phyloP scores from a whole-genome alignment of 2,113 vertebrate species.

The Steatornis caripensis region DNA sequence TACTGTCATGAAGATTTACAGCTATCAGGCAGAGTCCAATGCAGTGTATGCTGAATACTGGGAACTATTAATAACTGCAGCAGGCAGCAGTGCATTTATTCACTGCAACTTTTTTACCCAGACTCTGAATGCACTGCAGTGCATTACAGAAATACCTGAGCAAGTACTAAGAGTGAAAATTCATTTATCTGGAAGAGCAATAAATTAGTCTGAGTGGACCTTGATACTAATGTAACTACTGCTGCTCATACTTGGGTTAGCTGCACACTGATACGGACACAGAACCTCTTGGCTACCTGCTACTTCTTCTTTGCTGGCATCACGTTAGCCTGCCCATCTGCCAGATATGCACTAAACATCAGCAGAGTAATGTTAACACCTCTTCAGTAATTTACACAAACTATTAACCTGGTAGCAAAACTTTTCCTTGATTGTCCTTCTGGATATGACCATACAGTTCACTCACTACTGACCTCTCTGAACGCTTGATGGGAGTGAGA shows the following conservation, averaged over 20 bases:
- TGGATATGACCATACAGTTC: neutral
- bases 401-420: neutral
- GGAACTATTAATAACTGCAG: neutral
- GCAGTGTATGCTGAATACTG: neutral
- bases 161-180: neutral
- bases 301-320: neutral
- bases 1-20: neutral
- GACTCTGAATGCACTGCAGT: neutral
- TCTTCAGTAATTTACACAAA: neutral
- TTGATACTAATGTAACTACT: neutral
- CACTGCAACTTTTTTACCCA: neutral
- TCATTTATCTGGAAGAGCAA: neutral
- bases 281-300: neutral
- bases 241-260: neutral
- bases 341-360: neutral
- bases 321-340: neutral
- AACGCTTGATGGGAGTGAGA: neutral
- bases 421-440: neutral
- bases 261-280: neutral
- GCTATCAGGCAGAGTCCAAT: neutral
- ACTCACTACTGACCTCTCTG: neutral
- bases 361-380: neutral
- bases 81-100: neutral
- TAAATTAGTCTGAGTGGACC: neutral
- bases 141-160: neutral